These are phyloP conservation scores for Crocuta crocuta DNA, from an alignment of 2,113 vertebrate species.

Conservation along the genomic window DNA sequence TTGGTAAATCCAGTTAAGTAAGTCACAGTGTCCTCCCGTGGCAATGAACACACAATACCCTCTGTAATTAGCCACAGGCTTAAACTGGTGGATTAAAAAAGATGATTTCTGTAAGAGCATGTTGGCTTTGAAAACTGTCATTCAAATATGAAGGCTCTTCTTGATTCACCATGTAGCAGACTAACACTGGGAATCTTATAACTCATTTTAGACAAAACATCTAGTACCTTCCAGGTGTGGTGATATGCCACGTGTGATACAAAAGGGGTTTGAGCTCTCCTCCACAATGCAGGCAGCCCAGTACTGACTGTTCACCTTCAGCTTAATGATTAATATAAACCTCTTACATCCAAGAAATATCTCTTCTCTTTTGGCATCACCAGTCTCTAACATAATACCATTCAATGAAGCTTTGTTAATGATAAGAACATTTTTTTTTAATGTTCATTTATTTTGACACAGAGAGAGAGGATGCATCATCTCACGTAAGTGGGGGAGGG, in stretches of 20 bases:
- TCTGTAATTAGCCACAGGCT: neutral
- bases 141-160: neutral
- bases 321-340: neutral
- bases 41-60: neutral
- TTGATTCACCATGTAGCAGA: neutral
- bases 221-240: neutral
- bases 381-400: neutral
- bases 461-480: no score
- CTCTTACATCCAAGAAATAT: neutral
- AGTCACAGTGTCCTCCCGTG: neutral
- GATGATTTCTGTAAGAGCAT: neutral
- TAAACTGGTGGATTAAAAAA: neutral
- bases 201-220: conserved; percentile 2
- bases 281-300: neutral
- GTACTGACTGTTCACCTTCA: neutral
- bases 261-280: neutral
- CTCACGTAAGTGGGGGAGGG: no score
- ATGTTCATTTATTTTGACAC: no score
- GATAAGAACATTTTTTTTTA: neutral
- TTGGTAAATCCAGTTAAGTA: neutral
- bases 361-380: neutral
- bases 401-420: neutral
- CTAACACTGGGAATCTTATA: neutral
- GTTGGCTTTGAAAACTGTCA: neutral
- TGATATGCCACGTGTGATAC: neutral